Conservation (phyloP, 35 echinoderm and acorn worm species). For the Holothuria glaberrima region DNA sequence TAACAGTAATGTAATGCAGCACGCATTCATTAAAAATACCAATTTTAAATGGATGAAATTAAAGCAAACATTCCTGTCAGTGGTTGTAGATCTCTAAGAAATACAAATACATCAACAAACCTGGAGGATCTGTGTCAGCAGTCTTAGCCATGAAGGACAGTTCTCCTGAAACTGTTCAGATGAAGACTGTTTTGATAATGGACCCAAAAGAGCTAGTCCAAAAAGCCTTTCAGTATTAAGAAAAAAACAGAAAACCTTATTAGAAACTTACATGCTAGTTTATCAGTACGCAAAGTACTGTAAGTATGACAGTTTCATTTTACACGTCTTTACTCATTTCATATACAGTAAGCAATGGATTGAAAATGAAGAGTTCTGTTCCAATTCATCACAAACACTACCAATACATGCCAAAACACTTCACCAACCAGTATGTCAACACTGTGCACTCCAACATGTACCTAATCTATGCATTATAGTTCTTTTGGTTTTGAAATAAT, state of each 20-base stretch:
- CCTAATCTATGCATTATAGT: too few relatives aligned
- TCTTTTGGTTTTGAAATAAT: too few relatives aligned
- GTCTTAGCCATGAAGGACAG: conserved; percentile 74
- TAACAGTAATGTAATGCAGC: too few relatives aligned
- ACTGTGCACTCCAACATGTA: too few relatives aligned
- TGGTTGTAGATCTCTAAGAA: too few relatives aligned
- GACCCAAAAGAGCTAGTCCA: conserved; percentile 60
- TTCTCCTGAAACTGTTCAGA: conserved; percentile 59
- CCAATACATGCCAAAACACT: too few relatives aligned
- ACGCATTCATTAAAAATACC: too few relatives aligned
- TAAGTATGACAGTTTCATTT: neutral
- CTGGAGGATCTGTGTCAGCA: conserved; percentile 71
- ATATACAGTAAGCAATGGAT: neutral
- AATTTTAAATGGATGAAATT: too few relatives aligned
- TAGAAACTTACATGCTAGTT: neutral
- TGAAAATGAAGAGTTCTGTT: neutral
- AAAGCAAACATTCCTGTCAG: too few relatives aligned
- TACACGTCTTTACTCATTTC: neutral
- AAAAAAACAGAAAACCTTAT: neutral
- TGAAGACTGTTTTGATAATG: conserved; percentile 62
- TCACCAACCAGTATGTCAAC: too few relatives aligned
- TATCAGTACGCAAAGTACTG: neutral
- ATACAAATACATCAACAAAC: neutral
- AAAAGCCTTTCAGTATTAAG: conserved; percentile 59
- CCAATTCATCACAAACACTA: neutral